A percentile compares a stretch with the other conserved stretches of the same genome.
phyloP scores from a whole-genome alignment of 2,888 invertebrate genomes.

The Stegophylla sp. region DNA sequence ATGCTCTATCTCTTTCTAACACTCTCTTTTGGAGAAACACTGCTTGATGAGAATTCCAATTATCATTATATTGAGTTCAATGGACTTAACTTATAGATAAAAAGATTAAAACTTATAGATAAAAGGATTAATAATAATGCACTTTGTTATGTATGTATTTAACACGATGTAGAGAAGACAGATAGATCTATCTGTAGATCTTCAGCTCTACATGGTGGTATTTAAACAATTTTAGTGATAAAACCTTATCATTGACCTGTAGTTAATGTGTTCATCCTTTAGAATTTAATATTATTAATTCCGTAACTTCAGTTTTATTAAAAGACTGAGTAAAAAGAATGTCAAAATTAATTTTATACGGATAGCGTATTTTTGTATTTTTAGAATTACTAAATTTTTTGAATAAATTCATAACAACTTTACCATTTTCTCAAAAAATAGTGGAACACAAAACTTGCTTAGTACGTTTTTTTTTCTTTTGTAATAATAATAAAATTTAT shows the following conservation, averaged over 20 bases:
- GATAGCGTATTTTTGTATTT: background rate
- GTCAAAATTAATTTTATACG: background rate
- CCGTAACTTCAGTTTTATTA: background rate
- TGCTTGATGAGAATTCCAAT: no score
- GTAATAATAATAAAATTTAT: no score
- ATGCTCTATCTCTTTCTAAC: no score
- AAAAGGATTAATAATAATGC: background rate
- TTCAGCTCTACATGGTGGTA: no score
- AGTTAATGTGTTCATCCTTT: background rate
- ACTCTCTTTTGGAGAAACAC: no score
- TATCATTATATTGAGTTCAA: no score
- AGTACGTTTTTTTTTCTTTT: no score
- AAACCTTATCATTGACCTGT: background rate
- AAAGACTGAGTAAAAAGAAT: background rate
- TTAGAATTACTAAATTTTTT: background rate
- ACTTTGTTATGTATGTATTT: background rate
- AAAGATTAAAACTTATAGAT: no score
- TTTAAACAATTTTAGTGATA: slow-evolving; percentile 9
- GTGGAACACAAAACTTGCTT: no score
- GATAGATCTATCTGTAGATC: no score
- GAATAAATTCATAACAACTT: background rate
- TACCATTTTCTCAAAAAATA: no score
- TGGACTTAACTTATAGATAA: slow-evolving; percentile 1
- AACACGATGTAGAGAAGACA: no score
- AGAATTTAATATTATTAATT: background rate